Evolutionary conservation across 2,113 vertebrate genomes (phyloP).

Genomic region (Piaya cayana): DNA sequence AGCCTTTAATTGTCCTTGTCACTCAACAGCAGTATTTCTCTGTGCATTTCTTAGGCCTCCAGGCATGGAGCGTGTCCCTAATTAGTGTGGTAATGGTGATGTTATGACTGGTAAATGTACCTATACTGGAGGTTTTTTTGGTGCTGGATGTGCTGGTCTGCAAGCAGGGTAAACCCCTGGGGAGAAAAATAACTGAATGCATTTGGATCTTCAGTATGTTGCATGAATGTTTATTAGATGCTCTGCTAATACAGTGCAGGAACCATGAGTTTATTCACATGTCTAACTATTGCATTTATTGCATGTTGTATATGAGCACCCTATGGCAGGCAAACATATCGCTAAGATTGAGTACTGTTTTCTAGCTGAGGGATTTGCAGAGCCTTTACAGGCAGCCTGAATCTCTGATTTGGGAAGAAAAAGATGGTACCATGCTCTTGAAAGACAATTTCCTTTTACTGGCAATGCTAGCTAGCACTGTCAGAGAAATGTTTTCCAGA

Average conservation of each 20-base stretch:
- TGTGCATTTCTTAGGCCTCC: background rate
- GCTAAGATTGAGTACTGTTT: background rate
- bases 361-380: background rate
- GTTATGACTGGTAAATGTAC: background rate
- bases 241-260: background rate
- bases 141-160: background rate
- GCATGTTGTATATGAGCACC: background rate
- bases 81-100: background rate
- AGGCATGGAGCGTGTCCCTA: background rate
- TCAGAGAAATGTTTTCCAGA: background rate
- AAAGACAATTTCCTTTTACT: background rate
- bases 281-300: background rate
- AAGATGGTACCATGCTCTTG: background rate
- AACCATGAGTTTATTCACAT: background rate
- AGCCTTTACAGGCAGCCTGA: background rate
- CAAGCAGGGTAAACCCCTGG: background rate
- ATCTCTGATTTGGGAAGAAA: background rate
- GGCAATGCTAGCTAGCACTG: background rate
- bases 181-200: background rate
- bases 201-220: background rate
- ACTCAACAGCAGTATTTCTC: background rate
- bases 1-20: background rate
- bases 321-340: background rate
- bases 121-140: background rate
- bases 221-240: background rate